Percentiles rank a stretch among this genome's conserved stretches.
Conservation (phyloP, 2,888 invertebrate genomes). For the Pristionchus arcanus region DNA sequence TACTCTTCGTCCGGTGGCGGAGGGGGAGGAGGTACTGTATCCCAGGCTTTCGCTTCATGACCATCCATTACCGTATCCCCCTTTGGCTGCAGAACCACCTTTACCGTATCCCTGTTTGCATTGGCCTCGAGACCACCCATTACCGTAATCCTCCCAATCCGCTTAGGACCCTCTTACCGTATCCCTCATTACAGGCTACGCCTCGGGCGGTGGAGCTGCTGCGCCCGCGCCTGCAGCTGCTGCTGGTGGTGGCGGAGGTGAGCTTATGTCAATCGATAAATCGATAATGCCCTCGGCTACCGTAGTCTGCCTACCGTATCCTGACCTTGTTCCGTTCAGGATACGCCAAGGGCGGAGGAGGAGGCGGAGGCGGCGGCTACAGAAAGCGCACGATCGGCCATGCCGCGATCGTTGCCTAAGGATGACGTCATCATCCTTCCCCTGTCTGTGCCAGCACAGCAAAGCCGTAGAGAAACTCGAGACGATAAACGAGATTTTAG, state of each 20-base stretch:
- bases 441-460: not conserved
- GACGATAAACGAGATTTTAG: slow-evolving; percentile 42
- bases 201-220: not conserved
- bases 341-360: slow-evolving; percentile 26
- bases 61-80: not conserved
- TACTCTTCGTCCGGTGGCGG: slow-evolving; percentile 9
- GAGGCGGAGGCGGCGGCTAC: slow-evolving; percentile 34
- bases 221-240: not conserved
- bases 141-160: not conserved
- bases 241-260: not conserved
- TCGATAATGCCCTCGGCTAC: slow-evolving; percentile 14
- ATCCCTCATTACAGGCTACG: not conserved
- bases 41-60: not conserved
- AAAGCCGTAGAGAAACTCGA: not conserved
- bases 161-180: not conserved
- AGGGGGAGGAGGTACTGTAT: slow-evolving; percentile 32
- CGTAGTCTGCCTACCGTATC: not conserved
- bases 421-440: slow-evolving; percentile 14
- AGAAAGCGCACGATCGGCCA: slow-evolving; percentile 17
- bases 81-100: not conserved
- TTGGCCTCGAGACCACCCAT: not conserved
- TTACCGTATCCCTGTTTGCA: not conserved
- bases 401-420: not conserved
- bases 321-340: slow-evolving; percentile 7
- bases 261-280: not conserved